phyloP scores from a whole-genome alignment of 2,113 vertebrate genomes.

The Ibidorhyncha struthersii region DNA sequence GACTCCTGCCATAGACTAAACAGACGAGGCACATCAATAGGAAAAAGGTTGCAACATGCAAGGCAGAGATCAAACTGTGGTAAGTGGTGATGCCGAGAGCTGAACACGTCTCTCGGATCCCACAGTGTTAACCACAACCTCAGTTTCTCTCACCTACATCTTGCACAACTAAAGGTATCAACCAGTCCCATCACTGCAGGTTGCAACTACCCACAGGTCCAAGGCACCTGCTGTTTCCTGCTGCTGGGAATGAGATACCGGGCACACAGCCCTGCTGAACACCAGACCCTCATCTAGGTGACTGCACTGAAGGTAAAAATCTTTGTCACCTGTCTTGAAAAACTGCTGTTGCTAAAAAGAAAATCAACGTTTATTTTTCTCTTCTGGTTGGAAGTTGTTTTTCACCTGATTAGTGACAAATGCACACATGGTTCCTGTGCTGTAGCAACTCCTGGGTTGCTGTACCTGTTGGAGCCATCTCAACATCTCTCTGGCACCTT shows the following conservation, averaged over 20 bases:
- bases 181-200: neutral
- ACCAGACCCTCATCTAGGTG: neutral
- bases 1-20: neutral
- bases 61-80: neutral
- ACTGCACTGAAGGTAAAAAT: neutral
- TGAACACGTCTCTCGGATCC: neutral
- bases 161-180: neutral
- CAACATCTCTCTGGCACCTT: neutral
- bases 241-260: neutral
- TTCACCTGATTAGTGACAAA: neutral
- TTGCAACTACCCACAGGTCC: neutral
- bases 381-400: neutral
- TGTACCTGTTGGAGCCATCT: neutral
- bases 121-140: neutral
- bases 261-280: neutral
- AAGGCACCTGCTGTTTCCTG: neutral
- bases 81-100: neutral
- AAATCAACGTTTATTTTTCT: neutral
- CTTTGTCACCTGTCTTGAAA: neutral
- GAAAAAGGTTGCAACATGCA: neutral
- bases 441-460: neutral
- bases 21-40: accelerated
- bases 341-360: neutral
- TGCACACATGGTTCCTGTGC: neutral
- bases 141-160: neutral